phyloP scores from a whole-genome alignment of 2,113 vertebrate species.

The Canis aureus region DNA sequence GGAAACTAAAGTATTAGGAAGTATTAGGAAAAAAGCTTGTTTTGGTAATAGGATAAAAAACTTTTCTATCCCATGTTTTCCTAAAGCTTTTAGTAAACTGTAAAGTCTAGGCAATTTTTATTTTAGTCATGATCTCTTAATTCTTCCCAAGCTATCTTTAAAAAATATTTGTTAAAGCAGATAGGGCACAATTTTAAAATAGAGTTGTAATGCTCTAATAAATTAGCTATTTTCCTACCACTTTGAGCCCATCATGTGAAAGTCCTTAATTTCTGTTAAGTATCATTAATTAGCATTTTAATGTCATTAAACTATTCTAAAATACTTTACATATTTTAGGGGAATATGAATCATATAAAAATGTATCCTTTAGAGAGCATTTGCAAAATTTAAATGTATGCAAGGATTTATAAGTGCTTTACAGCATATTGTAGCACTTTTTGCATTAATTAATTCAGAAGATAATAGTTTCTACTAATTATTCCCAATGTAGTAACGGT shows the following conservation, averaged over 20 bases:
- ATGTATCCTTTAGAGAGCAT: conserved; percentile 53
- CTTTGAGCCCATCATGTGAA: conserved; percentile 38
- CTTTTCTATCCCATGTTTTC: background rate
- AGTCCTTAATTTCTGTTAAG: conserved; percentile 68
- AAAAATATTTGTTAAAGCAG: conserved; percentile 56
- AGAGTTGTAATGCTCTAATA: conserved; percentile 33
- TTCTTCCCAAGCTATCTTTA: background rate
- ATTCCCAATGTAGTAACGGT: conserved; percentile 38
- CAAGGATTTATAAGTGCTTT: conserved; percentile 57
- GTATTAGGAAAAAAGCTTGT: background rate
- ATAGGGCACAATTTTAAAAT: background rate
- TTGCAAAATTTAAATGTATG: conserved; percentile 67
- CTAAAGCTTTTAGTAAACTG: background rate
- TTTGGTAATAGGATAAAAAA: background rate
- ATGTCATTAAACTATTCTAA: conserved; percentile 71
- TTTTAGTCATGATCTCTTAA: background rate
- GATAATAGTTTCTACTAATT: conserved; percentile 69
- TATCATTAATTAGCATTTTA: conserved; percentile 79
- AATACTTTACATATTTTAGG: conserved; percentile 71
- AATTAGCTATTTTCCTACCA: conserved; percentile 49
- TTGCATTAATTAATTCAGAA: conserved; percentile 71
- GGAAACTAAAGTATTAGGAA: background rate
- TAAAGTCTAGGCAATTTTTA: background rate
- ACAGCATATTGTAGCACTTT: background rate
- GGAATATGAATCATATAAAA: conserved; percentile 61